Evolutionary conservation across 2,888 invertebrate species (phyloP).

Genomic region (Herminia tarsipennalis): DNA sequence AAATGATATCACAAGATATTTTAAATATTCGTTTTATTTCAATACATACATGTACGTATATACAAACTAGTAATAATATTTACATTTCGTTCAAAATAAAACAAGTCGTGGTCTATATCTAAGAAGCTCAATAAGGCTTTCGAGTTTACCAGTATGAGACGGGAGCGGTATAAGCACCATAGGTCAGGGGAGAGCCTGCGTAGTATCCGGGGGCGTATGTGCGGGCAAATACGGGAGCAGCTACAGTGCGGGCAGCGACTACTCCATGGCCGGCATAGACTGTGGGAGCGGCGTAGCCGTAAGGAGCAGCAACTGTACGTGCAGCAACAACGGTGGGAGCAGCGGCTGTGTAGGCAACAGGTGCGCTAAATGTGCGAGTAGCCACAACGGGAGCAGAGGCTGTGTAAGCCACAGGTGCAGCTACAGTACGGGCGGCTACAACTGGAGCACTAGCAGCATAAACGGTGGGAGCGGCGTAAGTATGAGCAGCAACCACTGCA

Average conservation of each 20-base stretch:
- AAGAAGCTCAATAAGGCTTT: slow-evolving; percentile 33
- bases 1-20: slow-evolving; percentile 7
- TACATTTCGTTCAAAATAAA: slow-evolving; percentile 58
- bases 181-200: slow-evolving; percentile 47
- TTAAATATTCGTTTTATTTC: slow-evolving; percentile 30
- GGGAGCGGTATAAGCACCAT: slow-evolving; percentile 69
- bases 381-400: slow-evolving; percentile 46
- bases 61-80: slow-evolving; percentile 61
- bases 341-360: slow-evolving; percentile 30
- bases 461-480: slow-evolving; percentile 56
- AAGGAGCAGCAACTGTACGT: slow-evolving; percentile 39
- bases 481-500: slow-evolving; percentile 54
- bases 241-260: slow-evolving; percentile 38
- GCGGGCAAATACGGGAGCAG: slow-evolving; percentile 44
- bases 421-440: slow-evolving; percentile 41
- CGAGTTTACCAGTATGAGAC: slow-evolving; percentile 67
- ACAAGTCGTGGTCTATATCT: slow-evolving; percentile 57
- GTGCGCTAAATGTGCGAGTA: slow-evolving; percentile 42
- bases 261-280: slow-evolving; percentile 33
- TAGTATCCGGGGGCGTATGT: slow-evolving; percentile 45
- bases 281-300: slow-evolving; percentile 26
- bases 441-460: slow-evolving; percentile 46
- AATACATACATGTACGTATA: slow-evolving; percentile 44
- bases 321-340: slow-evolving; percentile 41
- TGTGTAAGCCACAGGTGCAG: no score